Evolutionary conservation across 2,888 invertebrate species (phyloP).

Genomic region (Apodemia duryi): DNA sequence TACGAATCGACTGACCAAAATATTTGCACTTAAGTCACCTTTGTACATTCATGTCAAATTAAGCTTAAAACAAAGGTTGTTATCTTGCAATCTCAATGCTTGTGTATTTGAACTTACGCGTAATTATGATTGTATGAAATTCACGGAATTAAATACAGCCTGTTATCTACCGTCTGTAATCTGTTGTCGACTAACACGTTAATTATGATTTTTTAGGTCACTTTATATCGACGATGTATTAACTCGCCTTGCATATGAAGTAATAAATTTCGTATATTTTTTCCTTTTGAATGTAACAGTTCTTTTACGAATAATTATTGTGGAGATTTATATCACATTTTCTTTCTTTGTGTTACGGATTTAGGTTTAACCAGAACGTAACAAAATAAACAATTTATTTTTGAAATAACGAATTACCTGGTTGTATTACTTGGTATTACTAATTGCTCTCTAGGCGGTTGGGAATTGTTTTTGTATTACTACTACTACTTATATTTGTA

Average conservation of each 20-base stretch:
- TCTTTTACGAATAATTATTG: neutral
- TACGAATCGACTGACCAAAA: neutral
- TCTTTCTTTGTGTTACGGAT: neutral
- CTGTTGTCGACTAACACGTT: constrained; percentile 43
- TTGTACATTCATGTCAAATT: neutral
- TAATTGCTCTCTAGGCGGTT: no score
- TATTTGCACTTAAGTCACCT: neutral
- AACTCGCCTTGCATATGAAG: constrained; percentile 11
- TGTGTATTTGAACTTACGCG: constrained; percentile 15
- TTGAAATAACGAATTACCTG: neutral
- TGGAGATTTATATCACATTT: neutral
- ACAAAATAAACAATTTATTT: neutral
- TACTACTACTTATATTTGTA: no score
- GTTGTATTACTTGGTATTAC: no score
- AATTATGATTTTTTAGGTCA: constrained; percentile 41
- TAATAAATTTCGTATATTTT: neutral
- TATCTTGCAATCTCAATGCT: constrained; percentile 8
- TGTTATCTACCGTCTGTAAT: constrained; percentile 57
- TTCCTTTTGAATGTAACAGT: neutral
- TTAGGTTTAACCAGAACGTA: no score
- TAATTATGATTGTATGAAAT: constrained; percentile 35
- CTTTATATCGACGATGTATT: constrained; percentile 30
- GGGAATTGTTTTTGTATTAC: no score
- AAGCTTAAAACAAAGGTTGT: neutral
- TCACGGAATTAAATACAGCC: constrained; percentile 44